Evolutionary conservation across 2,888 invertebrate species (phyloP), one percentile per base, ranked within the genome.

Genomic region (Sesia bembeciformis): DNA sequence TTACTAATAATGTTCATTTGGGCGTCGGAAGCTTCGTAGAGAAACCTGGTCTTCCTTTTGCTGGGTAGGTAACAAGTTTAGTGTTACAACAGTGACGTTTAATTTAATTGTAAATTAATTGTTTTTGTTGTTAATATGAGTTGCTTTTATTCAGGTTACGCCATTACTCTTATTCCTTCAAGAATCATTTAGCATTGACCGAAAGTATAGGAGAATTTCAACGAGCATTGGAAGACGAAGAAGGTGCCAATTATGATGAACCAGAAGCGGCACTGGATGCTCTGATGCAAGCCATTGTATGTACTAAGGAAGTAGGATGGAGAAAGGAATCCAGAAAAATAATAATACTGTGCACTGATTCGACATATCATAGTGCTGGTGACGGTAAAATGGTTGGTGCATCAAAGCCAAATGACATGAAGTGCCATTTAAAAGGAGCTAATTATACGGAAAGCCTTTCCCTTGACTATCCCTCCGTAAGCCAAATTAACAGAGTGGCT

Each of bases 251-350:
- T 80, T 78, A 94, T 58, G 95, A 95, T 66, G 84, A 91, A 3
- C 95, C 94, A 0, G 97, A 97, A 82, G 96, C 96, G 23, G 95
- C 96, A 3, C 91, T 97, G 52, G 97, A 97, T 75, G 97, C 95
- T 5, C 82, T 97, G 51, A 95, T 97, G 93, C 97, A 97, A 81
- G 94, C 93, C 0, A 93, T 97, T 69, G 93, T 92, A 5, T 94
- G 94, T 66, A 79, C 90, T 62, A 64, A 92, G 1, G 82, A 92
- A 62, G 93, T 96, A 60, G 93, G 93, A 1, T 97, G 97, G 97
- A 85, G 96, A 59, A 70, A 86, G 0, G 86, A 91, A 40, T 93
- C 95, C 0, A 86, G 95, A 57, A 92, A 93, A 65, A 91, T 97
- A 62, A 83, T 97, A 54, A 91, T 97, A 1, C 91, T 95, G 65